Base-by-base conservation (phyloP, 2,888 invertebrate species). In the Morpho deidamia region DNA sequence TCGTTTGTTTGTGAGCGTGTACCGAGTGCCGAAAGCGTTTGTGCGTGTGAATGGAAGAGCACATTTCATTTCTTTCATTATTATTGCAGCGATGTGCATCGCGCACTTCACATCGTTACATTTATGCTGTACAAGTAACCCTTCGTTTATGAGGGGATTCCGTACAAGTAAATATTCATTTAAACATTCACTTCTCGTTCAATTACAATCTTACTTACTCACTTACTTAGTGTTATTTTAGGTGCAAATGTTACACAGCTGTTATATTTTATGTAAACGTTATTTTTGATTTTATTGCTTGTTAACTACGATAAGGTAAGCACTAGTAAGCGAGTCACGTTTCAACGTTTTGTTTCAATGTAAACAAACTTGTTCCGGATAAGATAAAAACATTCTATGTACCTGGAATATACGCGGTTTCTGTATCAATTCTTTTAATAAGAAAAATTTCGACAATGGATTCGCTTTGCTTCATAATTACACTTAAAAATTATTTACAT, bases 41-140 rank as follows among this genome's bases (percentile, higher is more conserved):
- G 87, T 85, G 84, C 86, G 88, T 86, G 88, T 88, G 86, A 88
- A 89, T 88, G 89, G 82, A 85, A 74, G 81, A 88, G 83, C 84
- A 87, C 87, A 88, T 88, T 87, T 87, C 83, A 82, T 87, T 88
- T 68, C 68, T 69, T 69, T 74, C 72, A 72, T 75, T 88, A 87
- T 87, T 88, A 88, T 89, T 87, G 86, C 87, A 83, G 79, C 74
- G 86, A 86, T 85, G 87, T 85, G 83, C 87, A 81, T 78, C 79
- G 81, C 51, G 62, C 65, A 60, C 57, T 60, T 59, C 58, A 74
- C 83, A 81, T 59, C 47, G 55, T 58, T 60, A 62, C 58, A 59
- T 53, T 49, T 54, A 82, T 81, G 80, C 81, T 80, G 77, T 81
- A 77, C 72, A 76, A 68, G 74, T 43, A 74, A 74, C 78, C 77